Evolutionary conservation across 1,140 invertebrate species (phyloP).

Genomic region (Ectropis grisescens): DNA sequence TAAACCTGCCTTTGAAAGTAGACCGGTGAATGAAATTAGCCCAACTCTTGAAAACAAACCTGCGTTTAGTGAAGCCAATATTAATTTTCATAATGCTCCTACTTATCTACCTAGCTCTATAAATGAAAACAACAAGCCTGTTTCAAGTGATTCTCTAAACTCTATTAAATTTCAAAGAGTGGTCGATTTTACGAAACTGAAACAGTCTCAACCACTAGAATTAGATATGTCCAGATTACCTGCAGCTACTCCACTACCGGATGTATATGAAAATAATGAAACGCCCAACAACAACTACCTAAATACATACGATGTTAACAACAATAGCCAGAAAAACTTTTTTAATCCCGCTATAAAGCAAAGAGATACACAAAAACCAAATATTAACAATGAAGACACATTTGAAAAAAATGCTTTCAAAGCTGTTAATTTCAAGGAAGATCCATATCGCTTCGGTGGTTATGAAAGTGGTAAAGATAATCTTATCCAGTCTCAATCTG

Average conservation of each 20-base stretch:
- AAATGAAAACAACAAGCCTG: conserved; percentile 14
- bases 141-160: conserved; percentile 6
- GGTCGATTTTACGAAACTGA: conserved; percentile 46
- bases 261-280: too few species aligned
- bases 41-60: conserved; percentile 14
- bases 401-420: too few species aligned
- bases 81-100: conserved; percentile 13
- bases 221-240: conserved; percentile 15
- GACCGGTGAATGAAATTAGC: too few species aligned
- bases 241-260: too few species aligned
- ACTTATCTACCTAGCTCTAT: conserved; percentile 10
- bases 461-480: too few species aligned
- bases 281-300: neutral
- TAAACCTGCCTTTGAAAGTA: too few species aligned
- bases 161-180: conserved; percentile 39
- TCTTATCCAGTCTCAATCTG: too few species aligned
- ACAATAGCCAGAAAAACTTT: conserved; percentile 1
- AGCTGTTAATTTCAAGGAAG: too few species aligned
- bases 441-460: too few species aligned
- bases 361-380: too few species aligned
- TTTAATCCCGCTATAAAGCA: too few species aligned
- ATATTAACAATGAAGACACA: too few species aligned
- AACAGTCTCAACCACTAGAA: conserved; percentile 33
- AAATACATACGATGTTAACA: conserved; percentile 3
- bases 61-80: conserved; percentile 13